A percentile compares a stretch with the other conserved stretches of the same genome.
Conservation (phyloP, 2,113 vertebrate genomes). For the Calypte anna region DNA sequence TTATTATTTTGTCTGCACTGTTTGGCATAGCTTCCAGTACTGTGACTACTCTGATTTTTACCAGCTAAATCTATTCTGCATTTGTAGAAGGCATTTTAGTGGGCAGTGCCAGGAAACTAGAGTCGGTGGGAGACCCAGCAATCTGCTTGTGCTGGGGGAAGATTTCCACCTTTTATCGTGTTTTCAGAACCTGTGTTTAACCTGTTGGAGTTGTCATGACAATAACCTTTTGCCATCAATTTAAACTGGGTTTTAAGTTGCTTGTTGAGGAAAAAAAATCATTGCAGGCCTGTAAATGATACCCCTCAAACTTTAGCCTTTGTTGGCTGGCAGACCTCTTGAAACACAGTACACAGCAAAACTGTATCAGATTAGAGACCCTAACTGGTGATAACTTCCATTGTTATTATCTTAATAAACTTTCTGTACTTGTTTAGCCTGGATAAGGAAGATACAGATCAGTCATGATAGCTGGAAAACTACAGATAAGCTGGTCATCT, state of each 20-base stretch:
- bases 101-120: background rate
- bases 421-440: constrained; percentile 78
- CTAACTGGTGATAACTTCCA: constrained; percentile 66
- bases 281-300: constrained; percentile 4
- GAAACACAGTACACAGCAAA: constrained; percentile 64
- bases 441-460: constrained; percentile 78
- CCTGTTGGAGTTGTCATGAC: constrained; percentile 41
- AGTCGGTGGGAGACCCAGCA: background rate
- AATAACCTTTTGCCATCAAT: constrained; percentile 63
- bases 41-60: background rate
- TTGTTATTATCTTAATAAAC: constrained; percentile 81
- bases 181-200: constrained; percentile 39
- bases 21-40: background rate
- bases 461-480: constrained; percentile 66
- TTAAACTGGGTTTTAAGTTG: constrained; percentile 46
- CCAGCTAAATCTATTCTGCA: background rate
- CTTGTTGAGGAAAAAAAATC: constrained; percentile 2
- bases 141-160: background rate
- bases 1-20: background rate
- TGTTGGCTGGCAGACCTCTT: constrained; percentile 40
- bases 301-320: constrained; percentile 33
- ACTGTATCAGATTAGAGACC: constrained; percentile 70
- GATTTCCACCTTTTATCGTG: background rate
- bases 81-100: background rate
- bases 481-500: constrained; percentile 77